These are phyloP conservation scores for Centropristis striata DNA, from an alignment of 2,113 vertebrate species.

Conservation along the genomic window DNA sequence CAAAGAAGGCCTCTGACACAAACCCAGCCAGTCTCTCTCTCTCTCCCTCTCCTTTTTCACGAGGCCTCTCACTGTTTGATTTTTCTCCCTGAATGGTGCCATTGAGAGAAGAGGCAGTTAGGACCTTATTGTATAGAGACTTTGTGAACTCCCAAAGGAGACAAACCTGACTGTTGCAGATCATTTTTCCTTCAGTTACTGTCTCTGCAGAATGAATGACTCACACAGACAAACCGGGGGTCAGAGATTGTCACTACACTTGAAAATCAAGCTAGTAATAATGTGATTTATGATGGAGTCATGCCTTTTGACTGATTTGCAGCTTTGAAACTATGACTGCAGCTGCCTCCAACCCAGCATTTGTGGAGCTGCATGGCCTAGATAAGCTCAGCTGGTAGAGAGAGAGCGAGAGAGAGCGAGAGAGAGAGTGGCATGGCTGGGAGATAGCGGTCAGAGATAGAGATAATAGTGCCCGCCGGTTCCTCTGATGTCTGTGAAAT, in stretches of 20 bases:
- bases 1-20: slow-evolving; percentile 78
- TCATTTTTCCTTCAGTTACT: slow-evolving; percentile 49
- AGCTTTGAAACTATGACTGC: slow-evolving; percentile 30
- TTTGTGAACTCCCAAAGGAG: slow-evolving; percentile 51
- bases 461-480: slow-evolving; percentile 61
- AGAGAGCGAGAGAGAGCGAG: slow-evolving; percentile 53
- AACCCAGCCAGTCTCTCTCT: slow-evolving; percentile 57
- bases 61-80: slow-evolving; percentile 40
- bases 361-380: slow-evolving; percentile 49
- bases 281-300: slow-evolving; percentile 32
- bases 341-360: slow-evolving; percentile 50
- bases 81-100: slow-evolving; percentile 61
- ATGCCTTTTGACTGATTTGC: slow-evolving; percentile 21
- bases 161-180: slow-evolving; percentile 54
- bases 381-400: slow-evolving; percentile 56
- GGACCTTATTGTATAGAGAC: slow-evolving; percentile 52
- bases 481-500: slow-evolving; percentile 66
- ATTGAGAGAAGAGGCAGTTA: slow-evolving; percentile 70
- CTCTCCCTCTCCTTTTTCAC: slow-evolving; percentile 30
- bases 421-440: slow-evolving; percentile 41
- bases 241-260: slow-evolving; percentile 21
- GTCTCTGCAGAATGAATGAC: slow-evolving; percentile 28
- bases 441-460: slow-evolving; percentile 64
- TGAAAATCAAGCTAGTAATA: slow-evolving; percentile 42
- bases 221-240: neutral